Evolutionary conservation across 2,797 vertebrate species (phyloP), one percentile per base, ranked within the genome.

Genomic region (Enteromius anoplus): DNA sequence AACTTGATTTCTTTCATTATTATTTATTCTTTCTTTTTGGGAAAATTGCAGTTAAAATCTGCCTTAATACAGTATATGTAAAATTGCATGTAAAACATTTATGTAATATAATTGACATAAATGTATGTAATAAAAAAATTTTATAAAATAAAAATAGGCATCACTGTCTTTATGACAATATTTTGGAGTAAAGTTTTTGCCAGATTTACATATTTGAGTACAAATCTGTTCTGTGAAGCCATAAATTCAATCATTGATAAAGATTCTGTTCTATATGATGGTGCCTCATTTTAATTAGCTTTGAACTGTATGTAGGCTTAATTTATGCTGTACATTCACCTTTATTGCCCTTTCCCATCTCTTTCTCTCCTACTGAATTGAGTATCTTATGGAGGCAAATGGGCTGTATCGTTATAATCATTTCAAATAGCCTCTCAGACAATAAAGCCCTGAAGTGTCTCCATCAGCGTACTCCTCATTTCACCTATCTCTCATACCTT

Each of bases 401-500:
- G 81, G 72, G 7, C 76, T 53, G 47, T 83, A 53, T 87, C 83
- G 47, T 69, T 83, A 69, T 82, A 68, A 79, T 60, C 51, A 81
- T 68, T 45, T 82, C 79, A 80, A 34, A 86, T 83, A 53, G 64
- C 42, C 80, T 81, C 66, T 51, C 80, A 78, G 75, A 85, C 75
- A 85, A 69, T 66, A 87, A 76, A 85, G 47, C 75, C 55, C 55
- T 78, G 29, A 70, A 82, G 64, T 81, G 82, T 77, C 37, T 53
- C 75, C 78, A 82, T 83, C 78, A 84, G 82, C 14, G 10, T 55
- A 55, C 66, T 73, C 23, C 42, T 81, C 79, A 72, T 64, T 71
- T 77, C 80, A 47, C 73, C 60, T 40, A 23, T 32, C 65, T 40
- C 64, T 76, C 72, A 78, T 60, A 85, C 23, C 64, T 83, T 66